Evolutionary conservation across 2,113 vertebrate genomes (phyloP).

Genomic region (Pelvicachromis taeniatus): DNA sequence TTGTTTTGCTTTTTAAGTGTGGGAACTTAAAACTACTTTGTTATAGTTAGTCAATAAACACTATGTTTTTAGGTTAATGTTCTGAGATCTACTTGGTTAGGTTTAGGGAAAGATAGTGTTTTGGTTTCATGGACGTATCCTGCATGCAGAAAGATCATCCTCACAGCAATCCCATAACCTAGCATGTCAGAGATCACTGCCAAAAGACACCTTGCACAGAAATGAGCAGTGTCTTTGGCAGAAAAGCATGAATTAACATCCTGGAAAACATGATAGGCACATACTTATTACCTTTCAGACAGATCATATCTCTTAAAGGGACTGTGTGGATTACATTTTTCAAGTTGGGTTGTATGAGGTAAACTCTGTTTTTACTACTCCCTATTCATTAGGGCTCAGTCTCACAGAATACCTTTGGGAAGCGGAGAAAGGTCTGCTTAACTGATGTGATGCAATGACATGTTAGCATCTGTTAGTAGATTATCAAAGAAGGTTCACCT

Average conservation of each 20-base stretch:
- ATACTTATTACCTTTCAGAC: background rate
- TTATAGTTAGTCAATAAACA: background rate
- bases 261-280: background rate
- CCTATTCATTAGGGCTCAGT: background rate
- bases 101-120: background rate
- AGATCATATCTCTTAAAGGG: background rate
- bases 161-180: background rate
- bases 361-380: background rate
- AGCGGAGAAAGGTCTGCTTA: background rate
- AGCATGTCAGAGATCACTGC: background rate
- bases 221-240: background rate
- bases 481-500: background rate
- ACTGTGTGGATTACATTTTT: background rate
- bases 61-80: background rate
- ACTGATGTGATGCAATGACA: background rate
- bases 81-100: background rate
- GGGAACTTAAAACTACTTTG: background rate
- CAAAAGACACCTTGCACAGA: background rate
- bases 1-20: background rate
- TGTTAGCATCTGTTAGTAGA: background rate
- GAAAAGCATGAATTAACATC: rapidly evolving
- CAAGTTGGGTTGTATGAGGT: background rate
- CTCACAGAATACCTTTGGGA: background rate
- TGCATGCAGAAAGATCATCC: background rate
- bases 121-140: background rate